phyloP scores from a whole-genome alignment of 2,888 invertebrate genomes.

The Theretra japonica region DNA sequence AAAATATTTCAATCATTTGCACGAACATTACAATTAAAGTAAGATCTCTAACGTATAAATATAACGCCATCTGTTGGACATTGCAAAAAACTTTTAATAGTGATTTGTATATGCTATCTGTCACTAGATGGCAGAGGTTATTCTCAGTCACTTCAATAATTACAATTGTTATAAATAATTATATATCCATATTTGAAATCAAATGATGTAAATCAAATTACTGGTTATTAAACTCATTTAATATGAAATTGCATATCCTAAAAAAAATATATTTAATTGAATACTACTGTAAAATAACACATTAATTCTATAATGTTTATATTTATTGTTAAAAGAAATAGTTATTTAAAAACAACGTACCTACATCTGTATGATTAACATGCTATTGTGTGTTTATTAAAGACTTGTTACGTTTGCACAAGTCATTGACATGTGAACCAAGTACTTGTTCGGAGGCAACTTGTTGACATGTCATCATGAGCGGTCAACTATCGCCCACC shows the following conservation, averaged over 20 bases:
- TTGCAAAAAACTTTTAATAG: too few relatives aligned
- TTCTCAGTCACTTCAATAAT: neutral
- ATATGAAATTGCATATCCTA: too few relatives aligned
- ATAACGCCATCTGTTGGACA: neutral
- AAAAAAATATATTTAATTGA: too few relatives aligned
- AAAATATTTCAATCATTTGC: neutral
- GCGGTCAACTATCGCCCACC: constrained; percentile 24
- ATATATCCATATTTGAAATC: too few relatives aligned
- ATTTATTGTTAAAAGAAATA: neutral
- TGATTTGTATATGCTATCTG: constrained; percentile 47
- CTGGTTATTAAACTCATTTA: too few relatives aligned
- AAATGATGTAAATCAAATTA: too few relatives aligned
- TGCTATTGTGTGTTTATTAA: constrained; percentile 21
- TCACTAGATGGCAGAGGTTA: constrained; percentile 46
- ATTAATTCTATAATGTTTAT: neutral
- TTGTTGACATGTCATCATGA: constrained; percentile 51
- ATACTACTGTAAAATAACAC: too few relatives aligned
- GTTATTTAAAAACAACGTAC: neutral
- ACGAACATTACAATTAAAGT: too few relatives aligned
- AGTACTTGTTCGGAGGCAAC: constrained; percentile 37
- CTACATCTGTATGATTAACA: neutral
- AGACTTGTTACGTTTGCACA: constrained; percentile 27
- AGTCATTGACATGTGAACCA: constrained; percentile 48
- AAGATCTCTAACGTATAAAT: neutral
- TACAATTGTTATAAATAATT: too few relatives aligned